These are phyloP conservation scores for Trichechus manatus DNA, from an alignment of 2,113 vertebrate species.

Conservation along the genomic window DNA sequence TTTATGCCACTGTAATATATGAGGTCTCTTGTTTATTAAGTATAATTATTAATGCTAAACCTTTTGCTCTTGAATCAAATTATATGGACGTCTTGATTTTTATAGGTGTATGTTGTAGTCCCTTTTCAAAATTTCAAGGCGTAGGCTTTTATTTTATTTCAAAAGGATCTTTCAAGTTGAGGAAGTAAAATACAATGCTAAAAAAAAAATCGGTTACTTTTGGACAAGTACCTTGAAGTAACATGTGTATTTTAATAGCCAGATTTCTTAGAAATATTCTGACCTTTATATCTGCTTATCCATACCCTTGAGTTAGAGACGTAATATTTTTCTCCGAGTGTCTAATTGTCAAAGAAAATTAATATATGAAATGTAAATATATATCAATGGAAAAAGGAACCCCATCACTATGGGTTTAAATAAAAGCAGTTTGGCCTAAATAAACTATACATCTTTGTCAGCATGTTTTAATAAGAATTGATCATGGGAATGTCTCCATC, in stretches of 20 bases:
- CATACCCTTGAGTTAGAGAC: not conserved
- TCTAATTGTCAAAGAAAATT: not conserved
- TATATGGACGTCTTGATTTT: not conserved
- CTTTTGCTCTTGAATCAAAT: not conserved
- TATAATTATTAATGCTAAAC: not conserved
- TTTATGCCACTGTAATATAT: not conserved
- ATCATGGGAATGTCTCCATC: not conserved
- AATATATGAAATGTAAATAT: constrained; percentile 16
- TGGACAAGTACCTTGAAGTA: constrained; percentile 43
- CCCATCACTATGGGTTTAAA: not conserved
- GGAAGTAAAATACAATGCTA: not conserved
- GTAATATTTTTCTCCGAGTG: not conserved
- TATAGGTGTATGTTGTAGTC: not conserved
- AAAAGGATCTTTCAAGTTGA: not conserved
- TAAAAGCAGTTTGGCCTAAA: not conserved
- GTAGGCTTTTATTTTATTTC: constrained; percentile 38
- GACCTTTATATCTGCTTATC: not conserved
- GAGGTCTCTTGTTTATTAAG: not conserved
- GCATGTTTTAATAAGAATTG: not conserved
- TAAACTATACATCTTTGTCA: not conserved
- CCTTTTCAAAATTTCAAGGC: constrained; percentile 21
- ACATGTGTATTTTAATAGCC: not conserved
- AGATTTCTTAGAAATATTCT: not conserved
- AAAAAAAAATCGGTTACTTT: not conserved
- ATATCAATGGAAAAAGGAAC: not conserved